These are phyloP conservation scores for Magallana angulata DNA, from an alignment of 1,140 invertebrate species.

Conservation along the genomic window DNA sequence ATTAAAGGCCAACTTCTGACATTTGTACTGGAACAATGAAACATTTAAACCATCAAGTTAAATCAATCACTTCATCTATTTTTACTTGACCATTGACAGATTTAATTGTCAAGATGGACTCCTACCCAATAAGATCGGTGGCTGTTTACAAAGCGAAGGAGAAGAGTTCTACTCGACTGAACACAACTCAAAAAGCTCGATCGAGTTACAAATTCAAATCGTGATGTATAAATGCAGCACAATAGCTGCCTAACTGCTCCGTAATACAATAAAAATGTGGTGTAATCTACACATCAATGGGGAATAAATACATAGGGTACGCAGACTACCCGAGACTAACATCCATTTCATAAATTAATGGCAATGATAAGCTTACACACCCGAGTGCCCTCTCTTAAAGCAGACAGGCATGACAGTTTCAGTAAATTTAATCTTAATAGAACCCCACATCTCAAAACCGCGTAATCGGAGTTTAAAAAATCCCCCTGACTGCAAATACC, in stretches of 20 bases:
- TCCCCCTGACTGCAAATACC: not conserved
- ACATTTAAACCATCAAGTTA: not conserved
- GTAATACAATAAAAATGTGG: not conserved
- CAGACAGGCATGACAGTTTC: constrained; percentile 36
- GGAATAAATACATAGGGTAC: not conserved
- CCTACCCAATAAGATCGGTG: not conserved
- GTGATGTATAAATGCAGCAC: constrained; percentile 25
- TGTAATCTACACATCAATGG: constrained; percentile 29
- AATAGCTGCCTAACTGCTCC: constrained; percentile 5
- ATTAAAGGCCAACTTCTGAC: constrained; percentile 3
- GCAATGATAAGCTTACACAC: constrained; percentile 33
- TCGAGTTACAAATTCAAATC: constrained; percentile 4
- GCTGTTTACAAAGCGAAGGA: not conserved
- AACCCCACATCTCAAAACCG: constrained; percentile 3
- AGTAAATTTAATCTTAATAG: constrained; percentile 38
- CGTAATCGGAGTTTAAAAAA: constrained; percentile 32
- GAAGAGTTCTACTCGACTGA: not conserved
- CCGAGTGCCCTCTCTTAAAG: not conserved
- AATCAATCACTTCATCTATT: constrained; percentile 20
- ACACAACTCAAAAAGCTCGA: not conserved
- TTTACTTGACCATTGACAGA: constrained; percentile 6
- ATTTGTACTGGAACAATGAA: not conserved
- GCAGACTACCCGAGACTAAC: constrained; percentile 8
- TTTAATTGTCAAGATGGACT: constrained; percentile 11
- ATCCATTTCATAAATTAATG: constrained; percentile 24